These are phyloP conservation scores for Eupithecia abbreviata DNA, from an alignment of 2,888 invertebrate species.

Conservation along the genomic window DNA sequence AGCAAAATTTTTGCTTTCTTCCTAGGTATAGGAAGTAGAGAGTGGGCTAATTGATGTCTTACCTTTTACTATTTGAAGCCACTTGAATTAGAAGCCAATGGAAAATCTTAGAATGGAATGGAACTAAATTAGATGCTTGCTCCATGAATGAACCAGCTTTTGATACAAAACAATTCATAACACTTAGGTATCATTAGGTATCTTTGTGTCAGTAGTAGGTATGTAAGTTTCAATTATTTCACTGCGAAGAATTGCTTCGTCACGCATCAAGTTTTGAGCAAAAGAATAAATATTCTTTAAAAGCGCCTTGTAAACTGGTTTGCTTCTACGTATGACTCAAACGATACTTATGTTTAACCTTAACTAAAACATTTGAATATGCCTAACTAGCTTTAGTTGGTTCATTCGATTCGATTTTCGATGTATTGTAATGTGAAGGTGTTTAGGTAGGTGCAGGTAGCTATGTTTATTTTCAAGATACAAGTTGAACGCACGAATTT, in stretches of 20 bases:
- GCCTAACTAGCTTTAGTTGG: not conserved
- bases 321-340: not conserved
- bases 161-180: not conserved
- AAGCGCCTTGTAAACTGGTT: conserved; percentile 12
- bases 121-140: not conserved
- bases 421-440: not conserved
- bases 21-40: not conserved
- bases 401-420: not conserved
- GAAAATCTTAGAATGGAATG: not conserved
- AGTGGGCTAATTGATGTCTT: not conserved
- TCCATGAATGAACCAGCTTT: not conserved
- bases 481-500: conserved; percentile 71
- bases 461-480: conserved; percentile 63
- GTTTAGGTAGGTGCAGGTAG: not conserved
- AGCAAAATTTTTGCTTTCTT: not conserved
- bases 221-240: not conserved
- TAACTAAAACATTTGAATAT: conserved; percentile 8
- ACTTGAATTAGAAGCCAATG: not conserved
- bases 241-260: conserved; percentile 12
- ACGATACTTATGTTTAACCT: conserved; percentile 5
- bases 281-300: conserved; percentile 9
- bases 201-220: not conserved
- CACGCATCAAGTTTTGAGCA: conserved; percentile 11
- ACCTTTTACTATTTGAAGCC: not conserved
- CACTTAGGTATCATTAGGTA: not conserved